These are phyloP conservation scores for Lagopus muta DNA, from an alignment of 2,113 vertebrate species.

Conservation along the genomic window DNA sequence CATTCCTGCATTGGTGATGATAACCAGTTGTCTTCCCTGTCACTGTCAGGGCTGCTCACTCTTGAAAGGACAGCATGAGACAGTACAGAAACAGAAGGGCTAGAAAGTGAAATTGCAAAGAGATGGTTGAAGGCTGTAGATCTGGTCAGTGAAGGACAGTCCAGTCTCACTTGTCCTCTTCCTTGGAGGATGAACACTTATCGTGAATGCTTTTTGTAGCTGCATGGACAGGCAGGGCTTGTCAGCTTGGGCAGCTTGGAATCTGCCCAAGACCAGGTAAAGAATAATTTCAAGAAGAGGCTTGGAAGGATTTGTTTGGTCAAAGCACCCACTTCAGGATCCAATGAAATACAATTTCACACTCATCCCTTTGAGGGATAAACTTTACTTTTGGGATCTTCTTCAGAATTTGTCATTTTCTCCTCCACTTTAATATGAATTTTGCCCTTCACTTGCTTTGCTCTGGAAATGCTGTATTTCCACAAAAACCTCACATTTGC, in stretches of 20 bases:
- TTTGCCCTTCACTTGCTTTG: background rate
- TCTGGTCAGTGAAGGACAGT: background rate
- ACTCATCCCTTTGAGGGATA: background rate
- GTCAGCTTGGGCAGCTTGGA: background rate
- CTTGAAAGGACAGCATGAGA: background rate
- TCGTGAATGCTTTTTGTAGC: rapidly evolving
- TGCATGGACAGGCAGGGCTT: background rate
- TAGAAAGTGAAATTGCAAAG: background rate
- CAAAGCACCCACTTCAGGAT: background rate
- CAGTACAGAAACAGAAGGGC: background rate
- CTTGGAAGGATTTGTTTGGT: background rate
- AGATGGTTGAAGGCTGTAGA: background rate
- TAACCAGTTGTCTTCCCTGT: background rate
- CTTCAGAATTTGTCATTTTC: background rate
- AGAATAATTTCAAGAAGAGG: background rate
- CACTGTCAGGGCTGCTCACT: background rate
- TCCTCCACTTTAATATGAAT: background rate
- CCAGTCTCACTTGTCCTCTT: background rate
- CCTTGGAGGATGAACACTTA: background rate
- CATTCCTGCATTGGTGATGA: rapidly evolving
- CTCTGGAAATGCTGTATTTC: background rate
- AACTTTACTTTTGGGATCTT: background rate
- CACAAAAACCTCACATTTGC: background rate
- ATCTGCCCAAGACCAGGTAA: rapidly evolving
- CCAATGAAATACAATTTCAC: background rate